Evolutionary conservation across 2,888 invertebrate genomes (phyloP), one percentile per base, ranked within the genome.

Genomic region (Cyrtodaria siliqua): DNA sequence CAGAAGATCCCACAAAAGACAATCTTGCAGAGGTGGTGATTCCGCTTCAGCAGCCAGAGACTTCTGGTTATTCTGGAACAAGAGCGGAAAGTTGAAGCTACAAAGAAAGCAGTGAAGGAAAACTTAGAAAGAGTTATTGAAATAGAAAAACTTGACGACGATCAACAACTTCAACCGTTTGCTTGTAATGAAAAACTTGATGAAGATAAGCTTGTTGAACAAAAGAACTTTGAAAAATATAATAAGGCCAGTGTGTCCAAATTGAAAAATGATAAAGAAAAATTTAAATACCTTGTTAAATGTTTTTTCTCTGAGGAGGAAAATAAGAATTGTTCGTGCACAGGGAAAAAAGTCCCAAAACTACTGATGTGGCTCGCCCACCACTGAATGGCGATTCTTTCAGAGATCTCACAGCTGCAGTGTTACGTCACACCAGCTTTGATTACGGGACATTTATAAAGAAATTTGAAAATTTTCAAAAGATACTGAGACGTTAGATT

Each of bases 391-490:
- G 24, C 47, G 33, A 47, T 29, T 16, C 27, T 44, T 60, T 60
- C 26, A 2, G 24, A 14, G 26, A 60, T 16, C 50, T 62, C 9
- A 38, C 62, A 33, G 62, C 20, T 18, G 62, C 62, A 20, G 62
- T 62, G 49, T 18, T 38, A 12, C 24, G 33, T 29, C 33, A 62
- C 24, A 62, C 62, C 23, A 62, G 20, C 20, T 50, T 33, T 62
- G 62, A 62, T 50, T 1, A 50, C 20, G 2, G 18, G 29, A 62
- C 62, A 9, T 62, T 62, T 23, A 62, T 62, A 16, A 62, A 62
- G 29, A 62, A 62, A 50, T 49, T 62, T 50, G 62, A 62, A 62
- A 62, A 62, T 33, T 50, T 62, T 24, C 62, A 62, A 62, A 62
- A 62, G 50, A 26, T 62, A 18, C 50, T 62, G 14, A 62, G 62